Percentiles rank a stretch among this genome's conserved stretches.
Conservation (phyloP, 2,888 invertebrate genomes). For the Gerosis bhagava region DNA sequence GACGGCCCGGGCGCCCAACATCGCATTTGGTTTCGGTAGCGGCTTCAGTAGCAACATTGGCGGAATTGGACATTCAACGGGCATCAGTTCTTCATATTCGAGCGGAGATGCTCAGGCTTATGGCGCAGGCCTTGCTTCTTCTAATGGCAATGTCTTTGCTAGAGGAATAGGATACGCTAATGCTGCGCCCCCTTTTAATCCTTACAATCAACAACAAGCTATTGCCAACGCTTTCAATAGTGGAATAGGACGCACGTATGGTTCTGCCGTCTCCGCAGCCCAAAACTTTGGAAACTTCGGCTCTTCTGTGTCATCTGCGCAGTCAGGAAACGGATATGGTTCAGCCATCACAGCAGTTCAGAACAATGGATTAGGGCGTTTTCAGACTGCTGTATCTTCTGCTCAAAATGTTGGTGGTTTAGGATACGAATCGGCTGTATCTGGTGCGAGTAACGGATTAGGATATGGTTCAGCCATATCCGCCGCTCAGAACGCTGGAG, state of each 20-base stretch:
- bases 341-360: constrained; percentile 43
- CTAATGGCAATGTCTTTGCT: constrained; percentile 41
- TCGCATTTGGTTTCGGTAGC: constrained; percentile 67
- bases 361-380: constrained; percentile 39
- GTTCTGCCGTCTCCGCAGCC: constrained; percentile 47
- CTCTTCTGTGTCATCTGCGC: constrained; percentile 52
- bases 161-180: constrained; percentile 59
- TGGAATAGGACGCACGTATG: constrained; percentile 39
- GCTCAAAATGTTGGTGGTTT: constrained; percentile 43
- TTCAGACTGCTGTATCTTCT: constrained; percentile 44
- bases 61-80: constrained; percentile 62
- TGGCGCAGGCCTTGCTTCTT: constrained; percentile 50
- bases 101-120: constrained; percentile 59
- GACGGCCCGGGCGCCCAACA: constrained; percentile 56
- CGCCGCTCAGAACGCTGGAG: constrained; percentile 45
- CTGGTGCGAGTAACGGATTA: constrained; percentile 39
- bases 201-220: constrained; percentile 28
- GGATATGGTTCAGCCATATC: constrained; percentile 53
- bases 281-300: constrained; percentile 53
- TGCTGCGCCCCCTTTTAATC: constrained; percentile 43
- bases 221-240: constrained; percentile 38
- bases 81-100: constrained; percentile 59
- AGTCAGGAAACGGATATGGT: constrained; percentile 48
- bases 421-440: constrained; percentile 42
- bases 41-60: constrained; percentile 70